phyloP scores from a whole-genome alignment of 92 coral and sea anemone species.

The Siderastrea siderea region DNA sequence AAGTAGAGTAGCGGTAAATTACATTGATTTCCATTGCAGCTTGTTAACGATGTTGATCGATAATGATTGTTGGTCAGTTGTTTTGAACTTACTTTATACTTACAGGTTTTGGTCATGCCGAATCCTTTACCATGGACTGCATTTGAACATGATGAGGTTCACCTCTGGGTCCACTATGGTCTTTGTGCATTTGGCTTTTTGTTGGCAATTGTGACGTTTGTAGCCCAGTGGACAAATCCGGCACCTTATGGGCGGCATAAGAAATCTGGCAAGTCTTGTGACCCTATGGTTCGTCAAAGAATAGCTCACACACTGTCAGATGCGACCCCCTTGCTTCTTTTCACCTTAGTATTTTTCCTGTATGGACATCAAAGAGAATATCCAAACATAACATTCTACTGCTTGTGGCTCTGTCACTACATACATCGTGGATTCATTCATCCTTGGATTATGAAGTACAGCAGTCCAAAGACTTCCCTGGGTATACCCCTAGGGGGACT shows the following conservation, averaged over 20 bases:
- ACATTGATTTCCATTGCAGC: no score
- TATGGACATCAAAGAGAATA: conserved; percentile 64
- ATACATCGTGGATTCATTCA: conserved; percentile 75
- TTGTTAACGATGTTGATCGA: no score
- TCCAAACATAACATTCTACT: conserved; percentile 46
- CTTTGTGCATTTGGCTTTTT: conserved; percentile 64
- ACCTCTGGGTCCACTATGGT: conserved; percentile 77
- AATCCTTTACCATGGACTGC: conserved; percentile 72
- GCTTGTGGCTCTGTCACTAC: conserved; percentile 75
- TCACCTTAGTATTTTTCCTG: conserved; percentile 63
- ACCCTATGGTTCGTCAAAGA: conserved; percentile 67
- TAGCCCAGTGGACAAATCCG: conserved; percentile 61
- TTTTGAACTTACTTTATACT: not conserved
- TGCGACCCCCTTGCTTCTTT: conserved; percentile 64
- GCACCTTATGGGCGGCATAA: conserved; percentile 77
- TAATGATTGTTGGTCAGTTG: not conserved
- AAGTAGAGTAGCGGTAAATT: no score
- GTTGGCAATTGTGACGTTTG: conserved; percentile 57
- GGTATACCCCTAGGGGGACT: conserved; percentile 66
- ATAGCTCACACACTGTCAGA: conserved; percentile 73
- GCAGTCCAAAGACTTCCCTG: conserved; percentile 62
- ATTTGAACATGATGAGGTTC: conserved; percentile 47
- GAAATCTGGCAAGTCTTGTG: conserved; percentile 41
- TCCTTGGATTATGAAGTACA: conserved; percentile 79
- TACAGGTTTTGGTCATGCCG: not conserved